Conservation (phyloP, 1,140 invertebrate species). For the Psix sp. region DNA sequence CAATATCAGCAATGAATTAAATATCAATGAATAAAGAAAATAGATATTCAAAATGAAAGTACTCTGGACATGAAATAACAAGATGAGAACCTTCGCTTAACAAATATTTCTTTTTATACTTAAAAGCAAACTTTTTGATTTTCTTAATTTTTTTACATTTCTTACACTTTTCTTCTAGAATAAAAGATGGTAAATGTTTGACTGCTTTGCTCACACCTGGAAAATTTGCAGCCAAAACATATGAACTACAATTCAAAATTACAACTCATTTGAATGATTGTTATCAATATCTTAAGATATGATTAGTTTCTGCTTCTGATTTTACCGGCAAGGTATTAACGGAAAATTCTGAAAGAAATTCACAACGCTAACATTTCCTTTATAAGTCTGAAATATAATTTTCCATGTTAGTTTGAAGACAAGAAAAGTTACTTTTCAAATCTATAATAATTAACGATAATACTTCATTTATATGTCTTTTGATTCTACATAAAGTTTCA, state of each 20-base stretch:
- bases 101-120: constrained; percentile 76
- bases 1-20: background rate
- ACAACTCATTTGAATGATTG: background rate
- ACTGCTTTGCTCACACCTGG: constrained; percentile 74
- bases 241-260: constrained; percentile 68
- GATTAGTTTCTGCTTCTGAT: too few relatives aligned
- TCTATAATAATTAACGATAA: background rate
- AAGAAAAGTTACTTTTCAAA: background rate
- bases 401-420: background rate
- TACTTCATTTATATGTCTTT: constrained; percentile 62
- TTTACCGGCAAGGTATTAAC: constrained; percentile 68
- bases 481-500: constrained; percentile 66
- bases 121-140: constrained; percentile 71
- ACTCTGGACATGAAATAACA: constrained; percentile 77
- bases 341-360: constrained; percentile 65
- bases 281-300: background rate
- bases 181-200: constrained; percentile 75
- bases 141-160: constrained; percentile 70
- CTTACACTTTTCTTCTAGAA: constrained; percentile 74
- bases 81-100: constrained; percentile 76
- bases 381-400: constrained; percentile 23
- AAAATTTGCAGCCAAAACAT: constrained; percentile 69
- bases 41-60: constrained; percentile 23
- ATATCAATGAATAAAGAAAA: background rate
- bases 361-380: constrained; percentile 37